Evolutionary conservation across 2,888 invertebrate species (phyloP).

Genomic region (Yponomeuta cagnagella): DNA sequence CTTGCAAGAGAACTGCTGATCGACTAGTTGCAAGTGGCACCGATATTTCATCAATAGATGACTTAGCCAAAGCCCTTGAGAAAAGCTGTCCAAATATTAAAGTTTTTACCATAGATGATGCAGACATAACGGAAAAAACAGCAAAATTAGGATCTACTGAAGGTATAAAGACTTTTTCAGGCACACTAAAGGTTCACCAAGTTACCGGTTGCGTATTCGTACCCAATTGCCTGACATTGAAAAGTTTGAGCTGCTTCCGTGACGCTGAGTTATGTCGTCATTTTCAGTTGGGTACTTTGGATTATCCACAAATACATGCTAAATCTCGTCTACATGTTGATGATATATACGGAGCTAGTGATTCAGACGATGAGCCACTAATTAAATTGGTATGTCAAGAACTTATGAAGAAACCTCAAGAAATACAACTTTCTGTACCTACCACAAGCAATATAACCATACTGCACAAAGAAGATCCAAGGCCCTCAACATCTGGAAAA

Average conservation of each 20-base stretch:
- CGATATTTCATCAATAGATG: conserved; percentile 20
- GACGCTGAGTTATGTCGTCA: conserved; percentile 16
- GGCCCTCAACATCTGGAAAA: conserved; percentile 19
- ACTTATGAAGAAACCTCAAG: conserved; percentile 15
- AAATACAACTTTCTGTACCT: conserved; percentile 18
- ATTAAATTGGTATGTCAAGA: conserved; percentile 10
- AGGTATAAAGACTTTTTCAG: conserved; percentile 18
- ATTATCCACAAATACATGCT: conserved; percentile 9
- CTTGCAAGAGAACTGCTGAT: conserved; percentile 20
- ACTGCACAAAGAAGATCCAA: conserved; percentile 15
- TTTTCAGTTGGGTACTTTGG: conserved; percentile 13
- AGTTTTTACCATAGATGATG: conserved; percentile 16
- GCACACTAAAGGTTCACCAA: conserved; percentile 20
- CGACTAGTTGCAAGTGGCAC: conserved; percentile 16
- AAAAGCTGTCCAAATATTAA: conserved; percentile 17
- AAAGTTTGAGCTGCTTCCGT: conserved; percentile 21
- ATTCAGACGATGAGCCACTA: conserved; percentile 14
- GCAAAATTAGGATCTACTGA: conserved; percentile 14
- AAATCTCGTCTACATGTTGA: conserved; percentile 12
- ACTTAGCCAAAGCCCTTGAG: conserved; percentile 16
- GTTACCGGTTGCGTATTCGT: conserved; percentile 19
- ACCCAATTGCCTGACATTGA: conserved; percentile 19
- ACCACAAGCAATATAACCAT: conserved; percentile 9
- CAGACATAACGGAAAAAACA: conserved; percentile 18
- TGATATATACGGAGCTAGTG: conserved; percentile 12